Evolutionary conservation across 2,797 vertebrate genomes (phyloP).

Genomic region (Acanthurus tractus): DNA sequence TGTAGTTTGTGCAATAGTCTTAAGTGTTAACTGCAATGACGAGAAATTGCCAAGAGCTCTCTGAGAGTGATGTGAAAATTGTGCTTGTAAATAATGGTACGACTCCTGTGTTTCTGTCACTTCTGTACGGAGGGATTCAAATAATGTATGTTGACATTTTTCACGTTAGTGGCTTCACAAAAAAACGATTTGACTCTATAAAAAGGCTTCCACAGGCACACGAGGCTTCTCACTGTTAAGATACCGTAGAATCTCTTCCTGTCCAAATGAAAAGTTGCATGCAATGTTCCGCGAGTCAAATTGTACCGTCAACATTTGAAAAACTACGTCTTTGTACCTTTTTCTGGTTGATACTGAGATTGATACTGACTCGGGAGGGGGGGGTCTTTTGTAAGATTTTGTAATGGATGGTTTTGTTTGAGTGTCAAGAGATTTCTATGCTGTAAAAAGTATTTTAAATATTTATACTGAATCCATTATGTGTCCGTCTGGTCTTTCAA

Average conservation of each 20-base stretch:
- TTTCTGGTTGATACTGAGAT: constrained; percentile 74
- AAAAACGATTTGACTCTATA: constrained; percentile 45
- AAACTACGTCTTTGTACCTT: constrained; percentile 82
- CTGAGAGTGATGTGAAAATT: constrained; percentile 66
- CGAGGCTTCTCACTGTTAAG: constrained; percentile 75
- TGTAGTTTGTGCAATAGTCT: constrained; percentile 85
- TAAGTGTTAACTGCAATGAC: constrained; percentile 73
- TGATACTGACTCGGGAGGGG: constrained; percentile 58
- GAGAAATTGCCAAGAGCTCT: constrained; percentile 78
- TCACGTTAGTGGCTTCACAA: constrained; percentile 47
- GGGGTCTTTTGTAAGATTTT: constrained; percentile 87
- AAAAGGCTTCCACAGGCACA: constrained; percentile 71
- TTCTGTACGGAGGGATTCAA: constrained; percentile 30
- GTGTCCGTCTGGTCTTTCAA: constrained; percentile 75
- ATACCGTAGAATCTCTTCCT: constrained; percentile 65
- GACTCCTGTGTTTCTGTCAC: constrained; percentile 55
- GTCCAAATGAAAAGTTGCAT: constrained; percentile 80
- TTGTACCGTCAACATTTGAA: constrained; percentile 74
- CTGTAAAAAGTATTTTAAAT: constrained; percentile 89
- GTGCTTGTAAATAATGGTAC: constrained; percentile 77
- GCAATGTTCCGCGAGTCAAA: constrained; percentile 74
- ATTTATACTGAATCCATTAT: constrained; percentile 83
- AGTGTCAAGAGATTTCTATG: constrained; percentile 87
- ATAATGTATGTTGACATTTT: constrained; percentile 26
- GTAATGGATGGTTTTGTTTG: constrained; percentile 80